Evolutionary conservation across 1,140 invertebrate species (phyloP).

Genomic region (Hesperophylax magnus): DNA sequence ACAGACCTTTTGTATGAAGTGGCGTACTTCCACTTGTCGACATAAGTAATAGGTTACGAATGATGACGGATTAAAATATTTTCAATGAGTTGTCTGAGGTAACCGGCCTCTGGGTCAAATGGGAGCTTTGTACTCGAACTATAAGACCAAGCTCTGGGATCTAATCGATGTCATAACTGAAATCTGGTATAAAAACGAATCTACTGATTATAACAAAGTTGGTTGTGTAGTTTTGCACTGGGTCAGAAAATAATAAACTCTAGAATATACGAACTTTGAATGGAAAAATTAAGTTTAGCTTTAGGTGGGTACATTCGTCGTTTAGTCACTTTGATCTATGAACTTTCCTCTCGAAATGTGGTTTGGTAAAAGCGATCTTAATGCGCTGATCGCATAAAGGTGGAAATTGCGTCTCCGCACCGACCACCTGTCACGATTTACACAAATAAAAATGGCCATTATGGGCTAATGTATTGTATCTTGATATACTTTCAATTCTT

Average conservation of each 20-base stretch:
- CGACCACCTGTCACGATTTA: too few species aligned
- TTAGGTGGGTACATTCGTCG: too few species aligned
- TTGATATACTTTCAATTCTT: too few species aligned
- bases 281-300: background rate
- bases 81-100: slow-evolving; percentile 24
- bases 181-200: background rate
- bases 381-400: too few species aligned
- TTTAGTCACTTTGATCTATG: too few species aligned
- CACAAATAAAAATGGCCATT: too few species aligned
- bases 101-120: slow-evolving; percentile 32
- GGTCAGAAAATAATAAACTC: background rate
- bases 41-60: background rate
- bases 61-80: slow-evolving; percentile 25
- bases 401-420: too few species aligned
- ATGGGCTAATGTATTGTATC: too few species aligned
- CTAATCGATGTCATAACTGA: background rate
- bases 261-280: background rate
- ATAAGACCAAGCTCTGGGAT: background rate
- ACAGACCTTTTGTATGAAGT: background rate
- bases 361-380: too few species aligned
- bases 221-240: background rate
- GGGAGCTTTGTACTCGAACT: background rate
- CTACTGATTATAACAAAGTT: background rate
- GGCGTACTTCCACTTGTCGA: background rate
- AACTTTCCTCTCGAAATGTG: too few species aligned